These are phyloP conservation scores for Metaphire vulgaris DNA, from an alignment of 1,140 invertebrate genomes.

Conservation along the genomic window DNA sequence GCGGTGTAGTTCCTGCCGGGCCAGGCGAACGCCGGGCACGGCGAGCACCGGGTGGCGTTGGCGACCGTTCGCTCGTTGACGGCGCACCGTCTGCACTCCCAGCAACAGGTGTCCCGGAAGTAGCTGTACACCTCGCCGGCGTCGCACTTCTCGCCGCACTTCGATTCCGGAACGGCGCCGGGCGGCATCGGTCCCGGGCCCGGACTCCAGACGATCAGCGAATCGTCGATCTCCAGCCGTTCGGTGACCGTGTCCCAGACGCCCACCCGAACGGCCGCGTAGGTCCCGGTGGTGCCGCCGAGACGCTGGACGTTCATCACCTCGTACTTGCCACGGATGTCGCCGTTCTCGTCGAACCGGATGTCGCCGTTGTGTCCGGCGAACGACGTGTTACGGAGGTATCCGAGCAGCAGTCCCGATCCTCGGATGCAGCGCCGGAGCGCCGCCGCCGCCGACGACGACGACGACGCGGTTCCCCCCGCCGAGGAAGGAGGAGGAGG, in stretches of 20 bases:
- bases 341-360: slow-evolving; percentile 38
- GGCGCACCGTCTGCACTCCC: slow-evolving; percentile 21
- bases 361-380: slow-evolving; percentile 34
- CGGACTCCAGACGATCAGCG: slow-evolving; percentile 17
- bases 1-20: slow-evolving; percentile 52
- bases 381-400: slow-evolving; percentile 33
- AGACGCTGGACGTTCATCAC: slow-evolving; percentile 21
- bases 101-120: slow-evolving; percentile 26
- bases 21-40: slow-evolving; percentile 35
- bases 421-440: slow-evolving; percentile 32
- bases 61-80: slow-evolving; percentile 33
- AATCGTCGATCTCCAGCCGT: slow-evolving; percentile 10
- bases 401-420: slow-evolving; percentile 26
- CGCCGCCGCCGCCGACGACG: background rate
- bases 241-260: slow-evolving; percentile 13
- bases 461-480: slow-evolving; percentile 14
- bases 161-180: slow-evolving; percentile 29
- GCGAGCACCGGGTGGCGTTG: slow-evolving; percentile 31
- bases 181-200: background rate
- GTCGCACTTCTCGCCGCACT: slow-evolving; percentile 32
- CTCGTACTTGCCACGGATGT: slow-evolving; percentile 32
- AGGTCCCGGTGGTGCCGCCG: background rate
- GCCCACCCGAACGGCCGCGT: slow-evolving; percentile 28
- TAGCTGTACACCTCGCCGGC: slow-evolving; percentile 26
- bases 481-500: background rate